phyloP scores from a whole-genome alignment of 1,140 invertebrate genomes.

The Lasioglossum albipes region DNA sequence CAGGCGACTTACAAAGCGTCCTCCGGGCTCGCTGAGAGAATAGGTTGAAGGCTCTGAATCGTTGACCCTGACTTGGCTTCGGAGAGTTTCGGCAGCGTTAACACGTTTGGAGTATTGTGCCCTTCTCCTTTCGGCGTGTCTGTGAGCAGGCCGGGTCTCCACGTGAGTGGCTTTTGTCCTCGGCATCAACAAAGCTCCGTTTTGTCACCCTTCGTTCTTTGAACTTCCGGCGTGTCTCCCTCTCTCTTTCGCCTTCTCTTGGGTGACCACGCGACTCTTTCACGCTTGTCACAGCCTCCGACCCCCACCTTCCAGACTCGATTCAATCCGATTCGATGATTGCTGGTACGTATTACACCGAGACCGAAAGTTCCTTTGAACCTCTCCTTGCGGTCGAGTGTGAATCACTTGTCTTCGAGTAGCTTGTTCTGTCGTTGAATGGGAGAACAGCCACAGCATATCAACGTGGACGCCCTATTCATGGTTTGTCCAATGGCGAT shows the following conservation, averaged over 20 bases:
- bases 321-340: not conserved
- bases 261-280: slow-evolving; percentile 17
- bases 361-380: not conserved
- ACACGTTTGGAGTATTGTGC: slow-evolving; percentile 20
- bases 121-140: not conserved
- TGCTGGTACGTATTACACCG: not conserved
- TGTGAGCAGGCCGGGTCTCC: not conserved
- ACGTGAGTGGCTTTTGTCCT: slow-evolving; percentile 28
- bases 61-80: slow-evolving; percentile 4
- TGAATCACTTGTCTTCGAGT: not conserved
- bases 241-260: no score
- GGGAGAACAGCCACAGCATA: no score
- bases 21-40: not conserved
- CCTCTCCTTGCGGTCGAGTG: not conserved
- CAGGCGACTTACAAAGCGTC: not conserved
- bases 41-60: not conserved
- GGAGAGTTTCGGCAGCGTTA: slow-evolving; percentile 2
- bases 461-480: no score
- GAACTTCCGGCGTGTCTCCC: slow-evolving; percentile 37
- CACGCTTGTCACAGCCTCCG: not conserved
- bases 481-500: no score
- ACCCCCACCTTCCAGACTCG: not conserved
- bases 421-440: not conserved
- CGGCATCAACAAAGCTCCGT: slow-evolving; percentile 30
- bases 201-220: slow-evolving; percentile 48